phyloP scores from a whole-genome alignment of 2,888 invertebrate species.

The Hoplodrina blanda region DNA sequence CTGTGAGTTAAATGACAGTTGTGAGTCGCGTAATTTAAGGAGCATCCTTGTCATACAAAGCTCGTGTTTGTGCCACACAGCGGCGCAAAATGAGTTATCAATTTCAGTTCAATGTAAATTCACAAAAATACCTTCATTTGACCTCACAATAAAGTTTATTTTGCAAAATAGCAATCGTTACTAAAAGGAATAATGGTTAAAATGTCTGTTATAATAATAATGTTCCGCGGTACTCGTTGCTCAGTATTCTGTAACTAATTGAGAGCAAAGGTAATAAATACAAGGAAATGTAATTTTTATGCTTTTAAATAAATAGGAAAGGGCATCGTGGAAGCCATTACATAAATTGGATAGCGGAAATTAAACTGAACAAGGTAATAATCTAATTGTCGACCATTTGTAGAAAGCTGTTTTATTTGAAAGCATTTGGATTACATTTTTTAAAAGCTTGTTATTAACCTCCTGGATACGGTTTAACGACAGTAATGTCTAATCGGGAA shows the following conservation, averaged over 20 bases:
- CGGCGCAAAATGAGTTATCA: too few relatives aligned
- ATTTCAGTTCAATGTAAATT: too few relatives aligned
- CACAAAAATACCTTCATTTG: too few relatives aligned
- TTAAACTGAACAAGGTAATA: conserved; percentile 57
- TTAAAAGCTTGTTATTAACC: conserved; percentile 3
- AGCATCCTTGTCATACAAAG: too few relatives aligned
- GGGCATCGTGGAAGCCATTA: conserved; percentile 50
- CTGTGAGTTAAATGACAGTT: too few relatives aligned
- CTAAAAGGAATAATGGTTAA: background rate
- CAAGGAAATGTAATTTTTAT: conserved; percentile 52
- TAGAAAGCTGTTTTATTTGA: conserved; percentile 26
- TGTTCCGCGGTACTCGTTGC: conserved; percentile 5
- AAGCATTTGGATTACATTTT: conserved; percentile 43
- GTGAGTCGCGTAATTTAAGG: too few relatives aligned
- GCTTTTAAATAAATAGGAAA: conserved; percentile 59
- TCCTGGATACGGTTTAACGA: background rate
- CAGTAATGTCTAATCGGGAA: background rate
- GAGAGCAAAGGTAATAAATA: conserved; percentile 46
- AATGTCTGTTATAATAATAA: conserved; percentile 20
- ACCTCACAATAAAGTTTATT: background rate
- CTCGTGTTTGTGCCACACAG: too few relatives aligned
- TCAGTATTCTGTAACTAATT: conserved; percentile 39
- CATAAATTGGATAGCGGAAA: conserved; percentile 61
- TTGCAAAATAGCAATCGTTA: background rate
- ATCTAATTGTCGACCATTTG: conserved; percentile 57